A percentile compares a stretch with the other conserved stretches of the same genome.
phyloP scores from a whole-genome alignment of 2,113 vertebrate genomes.

The Alaudala cheleensis region DNA sequence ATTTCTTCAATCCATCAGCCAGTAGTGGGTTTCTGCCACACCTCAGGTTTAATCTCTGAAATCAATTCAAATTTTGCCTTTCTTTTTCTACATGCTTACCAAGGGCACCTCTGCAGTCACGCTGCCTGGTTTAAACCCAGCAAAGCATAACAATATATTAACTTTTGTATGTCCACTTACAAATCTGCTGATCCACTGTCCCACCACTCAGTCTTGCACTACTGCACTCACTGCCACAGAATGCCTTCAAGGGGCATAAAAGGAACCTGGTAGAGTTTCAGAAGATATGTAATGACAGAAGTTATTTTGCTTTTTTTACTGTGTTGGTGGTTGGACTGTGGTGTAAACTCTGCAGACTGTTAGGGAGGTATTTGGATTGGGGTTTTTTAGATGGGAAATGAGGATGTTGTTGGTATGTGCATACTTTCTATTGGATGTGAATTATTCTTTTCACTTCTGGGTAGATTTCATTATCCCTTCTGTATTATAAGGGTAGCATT shows the following conservation, averaged over 20 bases:
- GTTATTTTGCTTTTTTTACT: neutral
- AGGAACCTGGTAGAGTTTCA: neutral
- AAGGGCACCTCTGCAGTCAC: neutral
- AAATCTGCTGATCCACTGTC: neutral
- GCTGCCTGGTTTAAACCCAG: neutral
- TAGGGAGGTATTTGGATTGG: neutral
- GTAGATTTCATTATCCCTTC: neutral
- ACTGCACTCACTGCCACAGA: neutral
- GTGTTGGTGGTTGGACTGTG: neutral
- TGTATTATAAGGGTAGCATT: neutral
- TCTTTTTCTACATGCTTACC: neutral
- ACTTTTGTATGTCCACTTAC: neutral
- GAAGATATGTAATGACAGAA: neutral
- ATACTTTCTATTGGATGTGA: neutral
- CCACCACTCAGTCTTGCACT: neutral
- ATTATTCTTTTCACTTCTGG: neutral
- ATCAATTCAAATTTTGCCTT: neutral
- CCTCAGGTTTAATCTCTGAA: neutral
- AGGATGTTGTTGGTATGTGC: neutral
- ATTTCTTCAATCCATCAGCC: neutral
- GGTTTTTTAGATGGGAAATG: rapidly evolving
- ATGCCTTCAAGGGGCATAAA: neutral
- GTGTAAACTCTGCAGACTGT: neutral
- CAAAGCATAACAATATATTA: neutral
- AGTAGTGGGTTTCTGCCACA: neutral